A percentile compares a stretch with the other conserved stretches of the same genome.
Evolutionary conservation across 2,797 vertebrate genomes (phyloP).

Genomic region (Agapornis canus): DNA sequence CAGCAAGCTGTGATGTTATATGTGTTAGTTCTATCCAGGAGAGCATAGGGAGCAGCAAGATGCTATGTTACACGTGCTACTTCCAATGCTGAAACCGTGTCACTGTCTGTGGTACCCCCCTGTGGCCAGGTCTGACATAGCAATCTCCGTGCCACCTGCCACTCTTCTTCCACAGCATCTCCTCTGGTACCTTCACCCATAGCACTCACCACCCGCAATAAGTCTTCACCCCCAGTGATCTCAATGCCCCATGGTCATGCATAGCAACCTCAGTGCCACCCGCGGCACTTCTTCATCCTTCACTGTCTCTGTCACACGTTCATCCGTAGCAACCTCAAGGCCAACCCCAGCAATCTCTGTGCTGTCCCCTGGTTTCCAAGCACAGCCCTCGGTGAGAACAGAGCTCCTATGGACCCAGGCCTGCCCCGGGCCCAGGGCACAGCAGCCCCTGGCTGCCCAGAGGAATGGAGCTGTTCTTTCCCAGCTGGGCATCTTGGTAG

Average conservation of each 20-base stretch:
- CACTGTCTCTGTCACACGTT: rapidly evolving
- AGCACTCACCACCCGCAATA: rapidly evolving
- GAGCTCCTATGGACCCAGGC: rapidly evolving
- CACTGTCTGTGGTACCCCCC: constrained; percentile 50
- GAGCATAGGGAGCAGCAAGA: too few species aligned
- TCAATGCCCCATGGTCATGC: rapidly evolving
- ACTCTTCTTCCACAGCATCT: background rate
- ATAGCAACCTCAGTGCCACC: rapidly evolving
- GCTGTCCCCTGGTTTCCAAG: background rate
- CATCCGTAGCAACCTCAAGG: background rate
- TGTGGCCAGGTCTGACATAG: constrained; percentile 44
- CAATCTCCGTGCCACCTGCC: background rate
- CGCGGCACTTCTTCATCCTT: background rate
- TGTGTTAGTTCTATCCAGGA: rapidly evolving
- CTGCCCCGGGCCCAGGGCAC: rapidly evolving
- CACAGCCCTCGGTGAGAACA: rapidly evolving
- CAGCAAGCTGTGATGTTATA: rapidly evolving
- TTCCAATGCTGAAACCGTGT: rapidly evolving
- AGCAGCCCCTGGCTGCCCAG: background rate
- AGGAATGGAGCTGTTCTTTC: background rate
- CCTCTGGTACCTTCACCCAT: rapidly evolving
- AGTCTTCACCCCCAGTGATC: rapidly evolving
- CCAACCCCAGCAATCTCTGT: background rate
- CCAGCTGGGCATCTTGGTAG: rapidly evolving
- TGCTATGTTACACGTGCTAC: rapidly evolving